Evolutionary conservation across 2,113 vertebrate species (phyloP).

Genomic region (Xenopus tropicalis): UCB_Xtro_10.0 CM004443.2:208680501-208681000

Average conservation of each 20-base stretch:
- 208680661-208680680: too few relatives aligned
- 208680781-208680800: background rate
- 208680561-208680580: too few relatives aligned
- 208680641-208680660: too few relatives aligned
- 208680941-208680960: background rate
- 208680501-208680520: too few relatives aligned
- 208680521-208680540: too few relatives aligned
- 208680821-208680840: conserved; percentile 2
- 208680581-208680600: too few relatives aligned
- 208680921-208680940: background rate
- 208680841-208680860: background rate
- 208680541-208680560: too few relatives aligned
- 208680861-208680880: conserved; percentile 4
- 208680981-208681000: background rate
- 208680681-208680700: too few relatives aligned
- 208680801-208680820: background rate
- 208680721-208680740: background rate
- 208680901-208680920: background rate
- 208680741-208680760: background rate
- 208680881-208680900: background rate
- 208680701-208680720: too few relatives aligned
- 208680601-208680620: too few relatives aligned
- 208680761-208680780: background rate
- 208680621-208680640: too few relatives aligned
- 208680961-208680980: background rate